Evolutionary conservation across 2,113 vertebrate genomes (phyloP).

Genomic region (Marcusenius ussheri): DNA sequence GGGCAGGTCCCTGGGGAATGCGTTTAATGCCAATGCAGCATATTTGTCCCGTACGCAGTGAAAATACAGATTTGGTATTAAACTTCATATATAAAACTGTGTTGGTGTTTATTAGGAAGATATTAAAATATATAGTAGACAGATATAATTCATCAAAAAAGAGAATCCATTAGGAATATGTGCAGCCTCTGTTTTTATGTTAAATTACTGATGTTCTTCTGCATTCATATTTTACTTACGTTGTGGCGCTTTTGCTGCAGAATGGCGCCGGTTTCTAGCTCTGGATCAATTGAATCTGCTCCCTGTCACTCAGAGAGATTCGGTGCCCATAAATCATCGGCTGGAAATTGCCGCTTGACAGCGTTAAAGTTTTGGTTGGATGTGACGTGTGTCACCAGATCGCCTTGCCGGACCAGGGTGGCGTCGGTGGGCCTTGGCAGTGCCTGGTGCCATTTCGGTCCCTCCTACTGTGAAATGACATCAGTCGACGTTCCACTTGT

Average conservation of each 20-base stretch:
- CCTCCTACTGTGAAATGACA: not conserved
- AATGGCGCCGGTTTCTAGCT: not conserved
- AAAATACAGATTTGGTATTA: not conserved
- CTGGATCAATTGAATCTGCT: not conserved
- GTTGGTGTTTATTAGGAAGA: not conserved
- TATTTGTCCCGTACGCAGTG: not conserved
- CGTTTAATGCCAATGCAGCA: not conserved
- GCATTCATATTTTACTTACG: not conserved
- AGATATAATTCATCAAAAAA: conserved; percentile 5
- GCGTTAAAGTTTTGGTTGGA: not conserved
- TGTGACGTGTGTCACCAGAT: not conserved
- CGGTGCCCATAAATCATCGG: not conserved
- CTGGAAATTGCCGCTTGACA: not conserved
- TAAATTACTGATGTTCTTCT: not conserved
- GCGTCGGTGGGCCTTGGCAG: not conserved
- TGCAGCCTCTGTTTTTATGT: not conserved
- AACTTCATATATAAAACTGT: not conserved
- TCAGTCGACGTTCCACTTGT: not conserved
- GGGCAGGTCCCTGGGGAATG: not conserved
- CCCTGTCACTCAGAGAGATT: conserved; percentile 14
- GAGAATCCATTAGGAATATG: not conserved
- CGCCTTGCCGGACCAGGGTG: not conserved
- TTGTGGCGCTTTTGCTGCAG: not conserved
- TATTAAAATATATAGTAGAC: not conserved
- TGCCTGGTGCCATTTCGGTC: not conserved